Conservation (phyloP, 1,140 invertebrate species). For the Penaeus indicus region DNA sequence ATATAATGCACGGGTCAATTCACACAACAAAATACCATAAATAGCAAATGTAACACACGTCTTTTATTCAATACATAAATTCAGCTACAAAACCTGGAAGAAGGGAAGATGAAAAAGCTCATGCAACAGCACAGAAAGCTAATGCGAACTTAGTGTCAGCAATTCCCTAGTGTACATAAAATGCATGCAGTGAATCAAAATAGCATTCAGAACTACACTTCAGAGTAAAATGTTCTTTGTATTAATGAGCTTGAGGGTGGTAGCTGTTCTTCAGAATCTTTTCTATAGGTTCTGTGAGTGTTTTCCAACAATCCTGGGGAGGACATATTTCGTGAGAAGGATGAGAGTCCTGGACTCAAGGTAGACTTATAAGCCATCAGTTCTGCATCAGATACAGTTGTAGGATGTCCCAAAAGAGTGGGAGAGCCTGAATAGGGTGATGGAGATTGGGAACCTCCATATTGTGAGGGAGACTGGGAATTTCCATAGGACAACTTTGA, state of each 20-base stretch:
- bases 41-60: too few species aligned
- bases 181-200: too few species aligned
- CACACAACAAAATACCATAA: too few species aligned
- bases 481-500: slow-evolving; percentile 16
- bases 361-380: slow-evolving; percentile 13
- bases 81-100: too few species aligned
- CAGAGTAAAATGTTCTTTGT: slow-evolving; percentile 43
- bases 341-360: neutral
- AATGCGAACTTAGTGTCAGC: too few species aligned
- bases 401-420: too few species aligned
- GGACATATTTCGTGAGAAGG: slow-evolving; percentile 15
- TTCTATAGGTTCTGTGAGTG: neutral
- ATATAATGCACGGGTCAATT: too few species aligned
- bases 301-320: slow-evolving; percentile 34
- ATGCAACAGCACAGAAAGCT: too few species aligned
- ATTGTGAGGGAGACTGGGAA: slow-evolving; percentile 18
- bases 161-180: too few species aligned
- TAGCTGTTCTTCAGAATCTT: slow-evolving; percentile 14
- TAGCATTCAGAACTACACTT: slow-evolving; percentile 16
- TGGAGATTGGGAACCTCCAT: slow-evolving; percentile 23
- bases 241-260: slow-evolving; percentile 2
- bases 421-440: slow-evolving; percentile 19
- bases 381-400: slow-evolving; percentile 20
- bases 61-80: too few species aligned
- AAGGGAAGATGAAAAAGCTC: too few species aligned